Evolutionary conservation across 2,888 invertebrate genomes (phyloP).

Genomic region (Ophion costatus): DNA sequence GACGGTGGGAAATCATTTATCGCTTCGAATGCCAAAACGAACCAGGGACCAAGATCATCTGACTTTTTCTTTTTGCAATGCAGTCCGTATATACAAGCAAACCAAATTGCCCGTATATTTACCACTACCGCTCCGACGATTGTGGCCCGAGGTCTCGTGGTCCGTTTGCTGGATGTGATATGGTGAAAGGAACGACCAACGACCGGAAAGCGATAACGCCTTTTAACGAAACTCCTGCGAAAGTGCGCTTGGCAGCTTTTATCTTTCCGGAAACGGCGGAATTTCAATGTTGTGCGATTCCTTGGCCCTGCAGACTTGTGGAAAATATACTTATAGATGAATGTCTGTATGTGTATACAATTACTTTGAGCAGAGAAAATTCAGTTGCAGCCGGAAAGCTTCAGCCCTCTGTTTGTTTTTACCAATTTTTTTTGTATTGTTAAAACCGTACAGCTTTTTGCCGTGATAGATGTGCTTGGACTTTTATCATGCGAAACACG

Average conservation of each 20-base stretch:
- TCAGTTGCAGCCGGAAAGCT: conserved; percentile 28
- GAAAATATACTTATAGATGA: conserved; percentile 14
- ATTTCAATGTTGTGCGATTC: conserved; percentile 71
- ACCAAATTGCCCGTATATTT: conserved; percentile 30
- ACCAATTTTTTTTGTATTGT: conserved; percentile 33
- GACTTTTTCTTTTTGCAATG: conserved; percentile 12
- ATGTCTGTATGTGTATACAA: background rate
- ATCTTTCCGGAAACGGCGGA: conserved; percentile 69
- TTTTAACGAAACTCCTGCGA: conserved; percentile 74
- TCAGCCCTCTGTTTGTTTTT: conserved; percentile 16
- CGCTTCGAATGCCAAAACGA: background rate
- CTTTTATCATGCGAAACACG: too few species aligned
- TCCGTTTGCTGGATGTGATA: conserved; percentile 45
- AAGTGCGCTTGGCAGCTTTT: conserved; percentile 71
- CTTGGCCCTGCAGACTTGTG: conserved; percentile 38
- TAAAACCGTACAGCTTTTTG: conserved; percentile 4
- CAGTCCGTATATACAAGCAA: conserved; percentile 4
- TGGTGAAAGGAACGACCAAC: conserved; percentile 70
- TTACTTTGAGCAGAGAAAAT: conserved; percentile 35
- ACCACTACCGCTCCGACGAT: conserved; percentile 12
- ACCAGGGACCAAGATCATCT: background rate
- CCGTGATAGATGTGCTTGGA: background rate
- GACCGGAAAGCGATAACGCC: conserved; percentile 75
- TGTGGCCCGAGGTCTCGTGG: conserved; percentile 34
- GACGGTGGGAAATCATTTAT: background rate